Conservation (phyloP, 2,888 invertebrate species). For the Arctia plantaginis region DNA sequence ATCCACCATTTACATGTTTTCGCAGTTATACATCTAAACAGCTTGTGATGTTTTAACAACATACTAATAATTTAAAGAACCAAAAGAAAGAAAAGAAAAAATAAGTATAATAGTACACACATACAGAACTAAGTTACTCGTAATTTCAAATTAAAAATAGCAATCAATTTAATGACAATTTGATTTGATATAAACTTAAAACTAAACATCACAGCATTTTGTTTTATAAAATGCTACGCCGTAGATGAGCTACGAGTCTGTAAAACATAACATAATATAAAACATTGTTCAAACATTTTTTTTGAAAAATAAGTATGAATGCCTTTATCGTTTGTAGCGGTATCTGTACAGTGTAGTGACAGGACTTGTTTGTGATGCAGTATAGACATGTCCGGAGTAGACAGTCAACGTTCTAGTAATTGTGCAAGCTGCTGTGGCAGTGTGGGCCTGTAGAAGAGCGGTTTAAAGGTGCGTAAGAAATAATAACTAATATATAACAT, state of each 20-base stretch:
- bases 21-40: no score
- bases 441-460: constrained; percentile 27
- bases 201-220: neutral
- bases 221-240: neutral
- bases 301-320: no score
- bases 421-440: constrained; percentile 31
- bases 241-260: neutral
- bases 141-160: no score
- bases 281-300: no score
- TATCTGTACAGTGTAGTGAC: constrained; percentile 8
- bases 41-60: no score
- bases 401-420: constrained; percentile 69
- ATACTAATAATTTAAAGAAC: no score
- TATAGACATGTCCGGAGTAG: constrained; percentile 61
- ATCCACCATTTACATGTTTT: no score
- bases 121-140: no score
- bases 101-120: no score
- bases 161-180: neutral
- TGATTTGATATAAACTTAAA: neutral
- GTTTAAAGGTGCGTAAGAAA: neutral
- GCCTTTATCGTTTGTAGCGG: constrained; percentile 2
- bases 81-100: no score
- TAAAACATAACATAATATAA: neutral
- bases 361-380: constrained; percentile 20
- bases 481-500: neutral